Percentiles rank a stretch among this genome's conserved stretches.
phyloP scores from a whole-genome alignment of 2,113 vertebrate species.

The Campylomormyrus tamandua region DNA sequence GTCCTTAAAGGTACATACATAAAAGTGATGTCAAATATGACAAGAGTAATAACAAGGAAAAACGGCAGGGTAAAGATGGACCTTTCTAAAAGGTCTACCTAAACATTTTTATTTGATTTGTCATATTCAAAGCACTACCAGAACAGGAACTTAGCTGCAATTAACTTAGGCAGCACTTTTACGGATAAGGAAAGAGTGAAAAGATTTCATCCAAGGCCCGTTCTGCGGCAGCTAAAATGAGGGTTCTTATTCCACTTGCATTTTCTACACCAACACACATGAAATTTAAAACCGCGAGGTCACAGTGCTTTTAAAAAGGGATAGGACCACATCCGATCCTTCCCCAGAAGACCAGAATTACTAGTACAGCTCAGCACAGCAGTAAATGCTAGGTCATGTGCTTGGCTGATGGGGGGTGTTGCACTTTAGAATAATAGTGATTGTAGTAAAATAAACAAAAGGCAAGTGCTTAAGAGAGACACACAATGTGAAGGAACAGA shows the following conservation, averaged over 20 bases:
- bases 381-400: background rate
- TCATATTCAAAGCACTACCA: background rate
- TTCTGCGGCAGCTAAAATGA: background rate
- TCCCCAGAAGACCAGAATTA: background rate
- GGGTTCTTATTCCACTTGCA: background rate
- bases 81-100: background rate
- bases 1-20: background rate
- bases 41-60: background rate
- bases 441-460: slow-evolving; percentile 3
- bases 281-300: slow-evolving; percentile 2
- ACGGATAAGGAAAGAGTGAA: background rate
- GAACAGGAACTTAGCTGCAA: background rate
- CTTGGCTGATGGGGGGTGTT: background rate
- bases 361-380: background rate
- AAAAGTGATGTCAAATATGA: background rate
- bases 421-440: background rate
- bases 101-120: background rate
- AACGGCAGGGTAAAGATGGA: background rate
- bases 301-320: background rate
- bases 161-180: background rate
- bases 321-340: background rate
- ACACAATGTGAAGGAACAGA: background rate
- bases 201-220: background rate
- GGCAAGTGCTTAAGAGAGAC: background rate
- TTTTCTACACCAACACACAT: background rate